phyloP scores from a whole-genome alignment of 2,888 invertebrate genomes.

The Caenorhabditis becei region DNA sequence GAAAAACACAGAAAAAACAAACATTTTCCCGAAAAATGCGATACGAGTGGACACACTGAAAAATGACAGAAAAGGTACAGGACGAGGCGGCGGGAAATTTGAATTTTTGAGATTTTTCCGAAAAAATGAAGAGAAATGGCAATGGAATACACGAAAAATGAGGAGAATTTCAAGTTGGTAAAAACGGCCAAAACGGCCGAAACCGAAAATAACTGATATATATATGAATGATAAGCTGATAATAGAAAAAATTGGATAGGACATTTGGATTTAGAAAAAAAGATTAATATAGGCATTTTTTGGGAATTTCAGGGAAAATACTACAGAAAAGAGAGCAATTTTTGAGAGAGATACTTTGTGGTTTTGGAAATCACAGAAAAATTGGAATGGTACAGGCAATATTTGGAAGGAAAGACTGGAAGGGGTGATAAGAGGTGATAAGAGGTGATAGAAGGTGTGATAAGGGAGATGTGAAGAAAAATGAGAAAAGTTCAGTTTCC shows the following conservation, averaged over 20 bases:
- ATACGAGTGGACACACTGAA: neutral
- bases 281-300: no score
- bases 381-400: slow-evolving; percentile 51
- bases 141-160: neutral
- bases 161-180: neutral
- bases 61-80: neutral
- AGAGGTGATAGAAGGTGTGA: no score
- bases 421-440: neutral
- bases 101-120: no score
- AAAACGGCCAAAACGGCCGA: neutral
- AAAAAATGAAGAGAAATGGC: no score
- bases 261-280: no score
- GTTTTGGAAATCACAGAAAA: slow-evolving; percentile 15
- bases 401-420: neutral
- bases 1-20: neutral
- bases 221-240: neutral
- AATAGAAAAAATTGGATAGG: neutral
- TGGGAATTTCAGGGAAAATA: no score
- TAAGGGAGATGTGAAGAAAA: no score
- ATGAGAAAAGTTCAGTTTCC: no score
- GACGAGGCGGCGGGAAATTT: neutral
- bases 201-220: neutral
- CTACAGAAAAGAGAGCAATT: neutral
- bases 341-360: neutral
- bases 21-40: neutral